Evolutionary conservation across 2,888 invertebrate genomes (phyloP), one percentile per base, ranked within the genome.

Genomic region (Charanyca ferruginea): DNA sequence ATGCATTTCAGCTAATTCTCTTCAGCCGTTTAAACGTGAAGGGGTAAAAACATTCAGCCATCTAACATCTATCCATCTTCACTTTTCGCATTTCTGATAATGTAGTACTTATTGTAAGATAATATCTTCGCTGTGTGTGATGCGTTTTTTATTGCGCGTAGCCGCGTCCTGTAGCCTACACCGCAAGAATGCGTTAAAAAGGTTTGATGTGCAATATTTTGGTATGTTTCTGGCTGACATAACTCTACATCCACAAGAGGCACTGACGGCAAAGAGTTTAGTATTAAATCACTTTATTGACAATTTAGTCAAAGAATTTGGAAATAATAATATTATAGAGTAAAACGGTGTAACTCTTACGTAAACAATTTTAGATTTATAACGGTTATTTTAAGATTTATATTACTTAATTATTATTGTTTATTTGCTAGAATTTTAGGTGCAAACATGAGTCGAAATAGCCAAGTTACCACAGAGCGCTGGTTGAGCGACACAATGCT

Each of bases 401-500:
- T 18, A 22, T 0, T 66, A 35, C 16, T 38, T 38, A 4, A 13
- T n/a, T 32, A 23, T 23, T 35, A 52, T 52, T 25, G 18, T 28
- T 47, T 49, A 7, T 63, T 53, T 54, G n/a, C 1, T 61, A 32
- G 1, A 42, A 48, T 53, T 44, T 48, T 47, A 6, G 16, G 23
- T 23, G 16, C 35, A 53, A 42, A 18, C 18, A 42, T 42, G 42
- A 42, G 3, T 42, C n/a, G n/a, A n/a, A n/a, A n/a, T n/a, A n/a
- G n/a, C n/a, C n/a, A n/a, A n/a, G n/a, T n/a, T n/a, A n/a, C n/a
- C n/a, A n/a, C n/a, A n/a, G n/a, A n/a, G n/a, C n/a, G n/a, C n/a
- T n/a, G n/a, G n/a, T n/a, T 91, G 91, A 92, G 92, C 74, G 92
- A 92, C 54, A 70, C 63, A 9, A 81, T 88, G 1, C 64, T 93